These are phyloP conservation scores for Yasuhikotakia modesta DNA, from an alignment of 2,797 vertebrate genomes.

Conservation along the genomic window DNA sequence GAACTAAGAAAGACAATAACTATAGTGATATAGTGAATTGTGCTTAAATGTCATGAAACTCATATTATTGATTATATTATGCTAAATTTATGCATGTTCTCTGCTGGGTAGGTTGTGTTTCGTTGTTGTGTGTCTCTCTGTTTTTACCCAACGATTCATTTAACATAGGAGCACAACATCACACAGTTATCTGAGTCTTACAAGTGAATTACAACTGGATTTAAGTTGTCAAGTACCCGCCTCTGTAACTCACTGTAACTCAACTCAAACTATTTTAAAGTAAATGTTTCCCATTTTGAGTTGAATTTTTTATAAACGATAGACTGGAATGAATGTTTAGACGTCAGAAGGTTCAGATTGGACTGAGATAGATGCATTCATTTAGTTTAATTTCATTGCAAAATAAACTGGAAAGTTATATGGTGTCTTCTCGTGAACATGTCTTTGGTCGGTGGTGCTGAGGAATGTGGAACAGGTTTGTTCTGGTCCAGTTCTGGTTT, in stretches of 20 bases:
- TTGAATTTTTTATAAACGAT: too few relatives aligned
- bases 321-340: too few relatives aligned
- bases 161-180: not conserved
- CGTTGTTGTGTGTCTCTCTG: slow-evolving; percentile 49
- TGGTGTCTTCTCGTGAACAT: slow-evolving; percentile 2
- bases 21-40: not conserved
- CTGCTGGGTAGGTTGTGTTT: slow-evolving; percentile 13
- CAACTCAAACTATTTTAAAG: not conserved
- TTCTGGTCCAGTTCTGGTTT: slow-evolving; percentile 17
- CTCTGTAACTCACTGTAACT: not conserved
- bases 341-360: too few relatives aligned
- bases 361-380: not conserved
- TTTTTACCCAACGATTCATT: not conserved
- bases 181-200: not conserved
- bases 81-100: not conserved
- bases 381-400: not conserved
- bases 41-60: not conserved
- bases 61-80: not conserved
- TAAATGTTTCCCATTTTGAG: not conserved
- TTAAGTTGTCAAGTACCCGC: not conserved
- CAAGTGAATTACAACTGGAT: not conserved
- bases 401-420: not conserved
- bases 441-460: not conserved
- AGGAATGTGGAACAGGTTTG: slow-evolving; percentile 26
- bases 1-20: too few relatives aligned